phyloP scores from a whole-genome alignment of 1,140 invertebrate genomes.

The Eulimnadia texana region DNA sequence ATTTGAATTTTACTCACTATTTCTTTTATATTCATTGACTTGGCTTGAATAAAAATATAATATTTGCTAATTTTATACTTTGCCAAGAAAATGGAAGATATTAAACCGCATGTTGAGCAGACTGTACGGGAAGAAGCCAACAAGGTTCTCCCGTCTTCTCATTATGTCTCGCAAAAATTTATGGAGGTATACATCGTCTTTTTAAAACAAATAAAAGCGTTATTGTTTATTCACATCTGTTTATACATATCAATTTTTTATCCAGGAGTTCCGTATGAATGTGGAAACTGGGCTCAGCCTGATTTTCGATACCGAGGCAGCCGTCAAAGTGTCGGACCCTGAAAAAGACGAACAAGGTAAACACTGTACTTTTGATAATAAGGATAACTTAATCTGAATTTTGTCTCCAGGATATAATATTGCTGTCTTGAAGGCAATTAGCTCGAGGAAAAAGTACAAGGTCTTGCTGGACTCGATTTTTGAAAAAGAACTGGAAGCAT shows the following conservation, averaged over 20 bases:
- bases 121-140: not conserved
- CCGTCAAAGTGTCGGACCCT: not conserved
- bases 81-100: not conserved
- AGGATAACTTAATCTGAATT: too few species aligned
- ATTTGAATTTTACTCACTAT: too few species aligned
- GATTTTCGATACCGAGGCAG: not conserved
- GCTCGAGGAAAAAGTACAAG: not conserved
- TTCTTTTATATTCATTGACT: too few species aligned
- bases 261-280: not conserved
- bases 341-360: not conserved
- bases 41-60: not conserved
- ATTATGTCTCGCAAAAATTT: not conserved
- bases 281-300: not conserved
- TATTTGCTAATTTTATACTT: not conserved
- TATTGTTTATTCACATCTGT: not conserved
- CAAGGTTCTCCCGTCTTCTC: not conserved
- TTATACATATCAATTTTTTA: not conserved
- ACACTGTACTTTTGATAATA: too few species aligned
- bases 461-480: not conserved
- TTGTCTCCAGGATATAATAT: not conserved
- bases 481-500: not conserved
- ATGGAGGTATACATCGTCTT: not conserved
- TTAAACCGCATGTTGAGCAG: not conserved
- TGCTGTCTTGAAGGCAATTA: not conserved
- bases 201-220: not conserved